Base-by-base conservation (phyloP, 2,113 vertebrate genomes). In the Chlamydotis undulata region DNA sequence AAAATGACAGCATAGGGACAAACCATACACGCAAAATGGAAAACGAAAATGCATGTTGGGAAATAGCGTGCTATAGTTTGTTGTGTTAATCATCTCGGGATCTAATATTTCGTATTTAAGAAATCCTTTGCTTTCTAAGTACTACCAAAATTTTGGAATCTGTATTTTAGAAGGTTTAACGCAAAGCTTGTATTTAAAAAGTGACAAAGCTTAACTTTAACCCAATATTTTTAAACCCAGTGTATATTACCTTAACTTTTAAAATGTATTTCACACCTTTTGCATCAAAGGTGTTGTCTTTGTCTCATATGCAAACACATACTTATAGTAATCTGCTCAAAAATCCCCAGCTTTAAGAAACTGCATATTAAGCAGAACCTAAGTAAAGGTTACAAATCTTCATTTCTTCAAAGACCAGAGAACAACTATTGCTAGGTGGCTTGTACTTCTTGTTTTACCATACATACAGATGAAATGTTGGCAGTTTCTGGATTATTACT, bases 341-440 rank as follows among this genome's bases (percentile, higher is more conserved):
- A 96, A 94, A 93, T 80, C 84, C 81, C 90, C 73, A 0, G 35
- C 47, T 89, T 77, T 79, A 93, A 84, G 92, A 93, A 95, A 89
- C 73, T 84, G 77, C 64, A 11, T 26, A 35, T 56, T 19, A 74
- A 87, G 84, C 81, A 93, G 60, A 89, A 89, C 13, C 5, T 43
- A 83, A 75, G n/a, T 17, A 50, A 59, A 65, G 15, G 23, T 70
- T 65, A 67, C 64, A 87, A 89, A 65, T 31, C n/a, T 81, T 69
- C 26, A 9, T 57, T 73, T 89, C 37, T 84, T 84, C 55, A 43
- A 56, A 91, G 33, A 80, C 25, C 26, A 35, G 43, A 89, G 41
- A 80, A 37, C 10, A 68, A 13, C 31, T 69, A 35, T 45, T 71
- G 13, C 15, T 67, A 61, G 5, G 6, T 39, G 57, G 5, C 8